phyloP scores from a whole-genome alignment of 2,797 vertebrate genomes.

The Centropyge bicolor region DNA sequence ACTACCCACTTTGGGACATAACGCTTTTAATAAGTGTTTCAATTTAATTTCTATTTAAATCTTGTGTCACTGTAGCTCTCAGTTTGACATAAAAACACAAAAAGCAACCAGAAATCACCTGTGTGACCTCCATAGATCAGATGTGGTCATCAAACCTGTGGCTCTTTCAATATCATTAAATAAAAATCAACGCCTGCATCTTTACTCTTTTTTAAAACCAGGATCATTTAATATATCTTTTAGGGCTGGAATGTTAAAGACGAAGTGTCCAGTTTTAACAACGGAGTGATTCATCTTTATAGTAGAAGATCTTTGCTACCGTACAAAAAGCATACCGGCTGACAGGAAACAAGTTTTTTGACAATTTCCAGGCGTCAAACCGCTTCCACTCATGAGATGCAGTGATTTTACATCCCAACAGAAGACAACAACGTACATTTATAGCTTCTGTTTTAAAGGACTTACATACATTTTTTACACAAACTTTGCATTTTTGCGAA shows the following conservation, averaged over 20 bases:
- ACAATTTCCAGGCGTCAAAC: not conserved
- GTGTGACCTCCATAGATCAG: too few relatives aligned
- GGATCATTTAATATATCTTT: not conserved
- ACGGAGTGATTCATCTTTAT: not conserved
- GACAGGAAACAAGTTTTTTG: not conserved
- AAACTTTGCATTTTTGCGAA: conserved; percentile 5
- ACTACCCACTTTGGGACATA: not conserved
- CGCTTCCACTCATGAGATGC: not conserved
- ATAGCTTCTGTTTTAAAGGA: not conserved
- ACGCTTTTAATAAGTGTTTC: not conserved
- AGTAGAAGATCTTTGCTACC: conserved; percentile 53
- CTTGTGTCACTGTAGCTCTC: not conserved
- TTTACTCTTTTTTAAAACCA: not conserved
- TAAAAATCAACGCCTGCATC: too few relatives aligned
- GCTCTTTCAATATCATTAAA: too few relatives aligned
- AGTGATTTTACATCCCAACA: too few relatives aligned
- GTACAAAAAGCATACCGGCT: conserved; percentile 1
- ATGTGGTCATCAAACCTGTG: too few relatives aligned
- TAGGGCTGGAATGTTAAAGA: too few relatives aligned
- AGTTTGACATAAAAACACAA: not conserved
- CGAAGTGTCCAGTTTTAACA: not conserved
- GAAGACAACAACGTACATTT: not conserved
- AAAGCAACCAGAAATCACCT: not conserved
- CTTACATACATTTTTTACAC: rapidly evolving
- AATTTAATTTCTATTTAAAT: not conserved